Conservation (phyloP, 2,888 invertebrate species). For the Eudasyphora cyanicolor region DNA sequence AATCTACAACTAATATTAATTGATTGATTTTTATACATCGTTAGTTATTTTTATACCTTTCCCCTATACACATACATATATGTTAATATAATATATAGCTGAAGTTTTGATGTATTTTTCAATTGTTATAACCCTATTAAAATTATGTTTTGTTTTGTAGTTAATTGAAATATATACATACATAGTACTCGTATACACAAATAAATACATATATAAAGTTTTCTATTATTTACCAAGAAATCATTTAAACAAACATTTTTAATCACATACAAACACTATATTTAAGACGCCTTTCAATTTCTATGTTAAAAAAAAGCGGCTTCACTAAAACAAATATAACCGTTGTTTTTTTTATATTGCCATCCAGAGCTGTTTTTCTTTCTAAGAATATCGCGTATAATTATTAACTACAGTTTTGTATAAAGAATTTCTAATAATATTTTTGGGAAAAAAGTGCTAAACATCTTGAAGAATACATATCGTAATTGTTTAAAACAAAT, state of each 20-base stretch:
- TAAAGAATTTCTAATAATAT: neutral
- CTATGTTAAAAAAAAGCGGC: too few relatives aligned
- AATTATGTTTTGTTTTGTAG: neutral
- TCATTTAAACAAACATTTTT: neutral
- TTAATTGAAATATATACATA: neutral
- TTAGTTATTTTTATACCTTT: neutral
- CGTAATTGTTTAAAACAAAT: conserved; percentile 24
- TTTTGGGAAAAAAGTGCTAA: conserved; percentile 7
- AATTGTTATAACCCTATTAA: neutral
- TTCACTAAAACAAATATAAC: too few relatives aligned
- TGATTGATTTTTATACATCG: neutral
- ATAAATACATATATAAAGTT: neutral
- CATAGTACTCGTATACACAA: neutral
- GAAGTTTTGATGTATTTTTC: neutral
- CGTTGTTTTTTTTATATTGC: too few relatives aligned
- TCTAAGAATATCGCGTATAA: neutral
- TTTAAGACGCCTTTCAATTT: too few relatives aligned
- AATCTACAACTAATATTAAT: neutral
- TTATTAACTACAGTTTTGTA: neutral
- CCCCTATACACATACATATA: too few relatives aligned
- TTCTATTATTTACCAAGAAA: neutral
- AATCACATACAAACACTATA: neutral
- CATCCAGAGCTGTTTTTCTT: too few relatives aligned
- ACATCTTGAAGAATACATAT: conserved; percentile 26
- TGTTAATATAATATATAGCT: too few relatives aligned